Conservation (phyloP, 2,113 vertebrate species). For the Rhegmatorhina hoffmannsi region DNA sequence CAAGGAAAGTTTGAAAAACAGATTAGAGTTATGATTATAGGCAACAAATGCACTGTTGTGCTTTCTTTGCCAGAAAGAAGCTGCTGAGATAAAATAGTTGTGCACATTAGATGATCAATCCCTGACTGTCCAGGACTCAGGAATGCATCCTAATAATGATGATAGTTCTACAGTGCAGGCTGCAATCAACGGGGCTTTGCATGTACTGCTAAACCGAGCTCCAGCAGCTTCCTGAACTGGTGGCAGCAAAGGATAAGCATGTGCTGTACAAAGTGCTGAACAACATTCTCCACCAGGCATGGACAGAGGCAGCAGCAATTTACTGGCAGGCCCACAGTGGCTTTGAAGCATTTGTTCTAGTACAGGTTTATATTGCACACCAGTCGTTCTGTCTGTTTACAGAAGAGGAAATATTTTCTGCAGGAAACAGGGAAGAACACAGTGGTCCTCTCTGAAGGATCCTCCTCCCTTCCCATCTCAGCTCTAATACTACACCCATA, state of each 20-base stretch:
- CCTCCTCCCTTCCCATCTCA: neutral
- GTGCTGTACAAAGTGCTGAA: neutral
- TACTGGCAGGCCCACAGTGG: neutral
- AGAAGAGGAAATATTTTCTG: constrained; percentile 1
- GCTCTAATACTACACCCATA: neutral
- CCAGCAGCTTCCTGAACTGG: neutral
- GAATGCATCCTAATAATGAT: neutral
- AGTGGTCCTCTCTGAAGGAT: neutral
- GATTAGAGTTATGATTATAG: neutral
- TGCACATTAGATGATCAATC: neutral
- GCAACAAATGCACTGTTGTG: neutral
- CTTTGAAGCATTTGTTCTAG: neutral
- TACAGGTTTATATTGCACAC: neutral
- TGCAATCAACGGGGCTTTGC: neutral
- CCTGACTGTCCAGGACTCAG: neutral
- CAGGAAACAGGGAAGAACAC: neutral
- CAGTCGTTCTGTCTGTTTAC: neutral
- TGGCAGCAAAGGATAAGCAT: neutral
- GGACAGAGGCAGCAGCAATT: neutral
- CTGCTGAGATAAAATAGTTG: neutral
- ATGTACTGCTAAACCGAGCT: neutral
- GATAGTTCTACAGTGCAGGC: neutral
- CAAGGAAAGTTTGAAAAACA: neutral
- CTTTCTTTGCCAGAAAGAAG: neutral
- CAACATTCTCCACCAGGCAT: neutral